A percentile compares a stretch with the other conserved stretches of the same genome.
phyloP scores from a whole-genome alignment of 2,888 invertebrate species.

The Pandemis corylana region DNA sequence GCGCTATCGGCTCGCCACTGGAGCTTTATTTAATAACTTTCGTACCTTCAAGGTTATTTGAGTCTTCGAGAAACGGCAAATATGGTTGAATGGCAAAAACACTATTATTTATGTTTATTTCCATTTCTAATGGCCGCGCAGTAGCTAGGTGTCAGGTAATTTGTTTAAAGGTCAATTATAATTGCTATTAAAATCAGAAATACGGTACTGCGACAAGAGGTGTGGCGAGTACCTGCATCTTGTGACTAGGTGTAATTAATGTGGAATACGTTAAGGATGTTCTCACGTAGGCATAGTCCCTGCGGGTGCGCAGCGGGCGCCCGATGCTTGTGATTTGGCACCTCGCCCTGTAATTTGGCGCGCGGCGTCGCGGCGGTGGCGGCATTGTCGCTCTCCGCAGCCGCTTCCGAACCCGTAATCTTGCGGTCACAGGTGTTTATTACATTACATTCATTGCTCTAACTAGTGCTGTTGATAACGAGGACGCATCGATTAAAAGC shows the following conservation, averaged over 20 bases:
- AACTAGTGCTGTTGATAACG: conserved; percentile 32
- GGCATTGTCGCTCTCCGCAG: conserved; percentile 62
- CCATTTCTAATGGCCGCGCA: conserved; percentile 26
- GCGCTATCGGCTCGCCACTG: conserved; percentile 45
- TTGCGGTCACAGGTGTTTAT: conserved; percentile 79
- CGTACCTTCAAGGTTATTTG: conserved; percentile 28
- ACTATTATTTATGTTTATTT: conserved; percentile 24
- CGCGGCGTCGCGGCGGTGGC: conserved; percentile 63
- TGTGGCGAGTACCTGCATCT: conserved; percentile 20
- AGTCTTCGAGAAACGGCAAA: conserved; percentile 20
- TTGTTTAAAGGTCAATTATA: conserved; percentile 32
- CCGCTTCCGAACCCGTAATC: conserved; percentile 72
- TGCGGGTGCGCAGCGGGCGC: conserved; percentile 33
- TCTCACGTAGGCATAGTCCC: conserved; percentile 46
- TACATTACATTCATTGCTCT: conserved; percentile 49
- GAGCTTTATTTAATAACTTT: conserved; percentile 38
- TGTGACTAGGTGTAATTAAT: conserved; percentile 44
- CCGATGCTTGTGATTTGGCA: conserved; percentile 56
- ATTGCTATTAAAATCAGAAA: conserved; percentile 37
- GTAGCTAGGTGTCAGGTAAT: conserved; percentile 35
- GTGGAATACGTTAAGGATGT: conserved; percentile 46
- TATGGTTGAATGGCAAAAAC: conserved; percentile 20
- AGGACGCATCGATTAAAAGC: conserved; percentile 30
- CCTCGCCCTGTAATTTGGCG: conserved; percentile 80
- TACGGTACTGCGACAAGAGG: conserved; percentile 23